Evolutionary conservation across 2,797 vertebrate genomes (phyloP), one percentile per base, ranked within the genome.

Genomic region (Mus spretus): DNA sequence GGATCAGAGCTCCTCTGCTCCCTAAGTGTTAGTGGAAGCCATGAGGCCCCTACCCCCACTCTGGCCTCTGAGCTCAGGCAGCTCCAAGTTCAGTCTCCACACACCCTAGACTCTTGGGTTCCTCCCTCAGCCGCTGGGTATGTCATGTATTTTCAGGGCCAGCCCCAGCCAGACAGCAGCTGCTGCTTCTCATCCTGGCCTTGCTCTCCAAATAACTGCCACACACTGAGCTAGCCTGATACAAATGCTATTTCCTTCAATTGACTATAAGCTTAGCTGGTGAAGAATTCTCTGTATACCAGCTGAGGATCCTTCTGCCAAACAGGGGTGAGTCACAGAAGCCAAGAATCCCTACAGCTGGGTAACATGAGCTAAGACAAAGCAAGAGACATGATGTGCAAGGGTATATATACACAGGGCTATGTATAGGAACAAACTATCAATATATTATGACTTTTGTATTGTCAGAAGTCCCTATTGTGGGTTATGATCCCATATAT

Each of bases 1-100:
- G 95, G 94, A 93, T 97, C 96, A 97, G 96, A 96, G 96, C 79
- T 84, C 86, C 67, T 63, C 93, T 95, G 92, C 93, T 97, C 95
- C 97, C 93, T 95, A 93, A 85, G 97, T 94, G 96, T 97, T 97
- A 97, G 92, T 96, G 83, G 50, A 97, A 55, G 92, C 89, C 50
- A 4, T 3, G 26, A 83, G 81, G 84, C 70, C 55, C 47, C 53
- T 15, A 1, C 14, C 53, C 53, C 53, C 53, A 90, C 85, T 72
- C 59, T 78, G 55, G 79, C 90, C 88, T 96, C 12, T 12, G 81
- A 91, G 91, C 40, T 75, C 6, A 7, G 20, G 91, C 67, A 79
- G 96, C 84, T 85, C 55, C 4, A n/a, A 92, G 78, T 86, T 72
- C 94, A 90, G 47, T 79, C 82, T 84, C 67, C 14, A 7, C 34